These are phyloP conservation scores for Drosophila malerkotliana DNA, from an alignment of 1,140 invertebrate species.

Conservation along the genomic window DNA sequence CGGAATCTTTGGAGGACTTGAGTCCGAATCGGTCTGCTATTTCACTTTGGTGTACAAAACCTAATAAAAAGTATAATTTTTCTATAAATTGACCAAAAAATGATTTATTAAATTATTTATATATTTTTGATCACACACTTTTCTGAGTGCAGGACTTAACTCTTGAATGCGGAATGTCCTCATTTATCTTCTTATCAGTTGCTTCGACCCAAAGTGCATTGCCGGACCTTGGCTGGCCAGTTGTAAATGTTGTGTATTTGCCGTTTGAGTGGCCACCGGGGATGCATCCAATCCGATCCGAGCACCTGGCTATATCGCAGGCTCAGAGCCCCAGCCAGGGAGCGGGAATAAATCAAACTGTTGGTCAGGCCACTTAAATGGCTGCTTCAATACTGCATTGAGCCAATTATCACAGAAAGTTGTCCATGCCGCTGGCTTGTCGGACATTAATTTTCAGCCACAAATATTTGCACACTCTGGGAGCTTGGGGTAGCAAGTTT, in stretches of 20 bases:
- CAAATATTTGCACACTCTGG: conserved; percentile 44
- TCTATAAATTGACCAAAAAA: too few relatives aligned
- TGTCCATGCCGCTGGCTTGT: conserved; percentile 41
- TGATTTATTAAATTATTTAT: too few relatives aligned
- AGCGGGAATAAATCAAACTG: conserved; percentile 53
- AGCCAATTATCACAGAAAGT: conserved; percentile 49
- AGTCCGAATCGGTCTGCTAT: neutral
- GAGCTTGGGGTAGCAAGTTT: conserved; percentile 2
- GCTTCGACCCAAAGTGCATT: conserved; percentile 43
- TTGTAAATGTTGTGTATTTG: conserved; percentile 50
- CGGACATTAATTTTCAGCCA: conserved; percentile 48
- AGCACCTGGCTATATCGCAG: conserved; percentile 40
- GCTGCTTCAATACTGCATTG: conserved; percentile 19
- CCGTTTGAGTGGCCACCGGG: conserved; percentile 50
- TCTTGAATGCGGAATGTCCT: conserved; percentile 18
- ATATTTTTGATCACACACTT: neutral
- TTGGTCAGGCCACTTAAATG: conserved; percentile 25
- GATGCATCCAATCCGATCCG: conserved; percentile 30
- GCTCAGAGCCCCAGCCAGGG: conserved; percentile 11
- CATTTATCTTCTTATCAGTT: conserved; percentile 60
- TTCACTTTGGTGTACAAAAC: too few relatives aligned
- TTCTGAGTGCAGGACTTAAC: conserved; percentile 46
- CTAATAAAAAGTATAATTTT: too few relatives aligned
- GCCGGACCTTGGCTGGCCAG: conserved; percentile 14
- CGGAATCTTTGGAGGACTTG: too few relatives aligned